Evolutionary conservation across 2,888 invertebrate genomes (phyloP), one percentile per base, ranked within the genome.

Genomic region (Dynastes tityus): DNA sequence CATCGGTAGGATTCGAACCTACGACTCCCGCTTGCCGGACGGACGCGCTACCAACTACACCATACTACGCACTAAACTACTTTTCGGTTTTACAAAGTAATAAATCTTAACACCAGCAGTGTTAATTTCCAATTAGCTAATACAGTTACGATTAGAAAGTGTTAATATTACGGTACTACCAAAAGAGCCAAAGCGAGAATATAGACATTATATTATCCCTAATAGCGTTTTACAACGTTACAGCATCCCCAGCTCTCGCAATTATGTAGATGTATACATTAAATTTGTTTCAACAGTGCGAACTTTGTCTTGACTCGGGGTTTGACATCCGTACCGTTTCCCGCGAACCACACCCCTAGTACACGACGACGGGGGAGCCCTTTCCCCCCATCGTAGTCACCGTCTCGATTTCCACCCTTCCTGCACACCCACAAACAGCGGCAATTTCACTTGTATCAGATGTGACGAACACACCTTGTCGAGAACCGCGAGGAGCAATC

Each of bases 381-480:
- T 16, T 29, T 16, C 45, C 9, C 45, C 16, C 32, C 32, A 32
- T 67, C 45, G 16, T 5, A 37, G 32, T 22, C 67, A 45, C 58
- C 73, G 73, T 73, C 73, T 73, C 73, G 73, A 73, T 73, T 73
- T 73, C 84, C 82, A 80, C 83, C 82, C 82, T 84, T 83, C 55
- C 6, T 16, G 82, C 82, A 82, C 84, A 84, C 85, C 86, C 84
- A 86, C 87, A 86, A 87, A 88, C 88, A 88, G 88, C 87, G 87
- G 88, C 87, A 86, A 87, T 88, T 88, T 87, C 87, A 86, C 87
- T 88, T 87, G 87, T 88, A 87, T 88, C 87, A 87, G 87, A 88
- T 87, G 87, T 88, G 88, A 88, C 88, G 87, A 88, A 87, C 87
- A 87, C 88, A 87, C 88, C 88, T 88, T 88, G 88, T 88, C 87